A percentile compares a stretch with the other conserved stretches of the same genome.
phyloP scores from a whole-genome alignment of 2,888 invertebrate species.

The Noctua pronuba region DNA sequence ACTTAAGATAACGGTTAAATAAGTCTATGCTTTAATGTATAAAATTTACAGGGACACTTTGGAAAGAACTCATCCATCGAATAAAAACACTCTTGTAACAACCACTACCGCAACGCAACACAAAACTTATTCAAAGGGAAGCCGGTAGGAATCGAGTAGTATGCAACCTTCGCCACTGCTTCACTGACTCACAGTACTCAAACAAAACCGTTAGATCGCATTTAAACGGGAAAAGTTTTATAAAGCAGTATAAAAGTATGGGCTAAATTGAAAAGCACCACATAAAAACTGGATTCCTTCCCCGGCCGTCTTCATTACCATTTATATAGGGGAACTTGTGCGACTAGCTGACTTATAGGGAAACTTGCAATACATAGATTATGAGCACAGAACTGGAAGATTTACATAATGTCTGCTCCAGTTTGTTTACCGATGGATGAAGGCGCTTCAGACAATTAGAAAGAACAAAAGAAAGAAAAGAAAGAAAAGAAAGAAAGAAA shows the following conservation, averaged over 20 bases:
- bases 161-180: too few species aligned
- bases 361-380: conserved; percentile 79
- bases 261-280: conserved; percentile 81
- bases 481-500: too few species aligned
- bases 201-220: conserved; percentile 57
- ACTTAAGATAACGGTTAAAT: too few species aligned
- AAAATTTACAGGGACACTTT: too few species aligned
- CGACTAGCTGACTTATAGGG: conserved; percentile 75
- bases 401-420: conserved; percentile 64
- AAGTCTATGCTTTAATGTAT: too few species aligned
- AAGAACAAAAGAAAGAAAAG: too few species aligned
- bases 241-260: conserved; percentile 71
- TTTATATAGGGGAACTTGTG: conserved; percentile 86
- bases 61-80: too few species aligned
- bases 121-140: too few species aligned
- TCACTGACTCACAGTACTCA: neutral
- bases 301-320: conserved; percentile 79
- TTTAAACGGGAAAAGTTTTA: conserved; percentile 69
- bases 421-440: conserved; percentile 42
- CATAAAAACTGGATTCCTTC: conserved; percentile 69
- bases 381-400: conserved; percentile 65
- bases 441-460: neutral
- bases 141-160: too few species aligned
- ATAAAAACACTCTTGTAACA: too few species aligned
- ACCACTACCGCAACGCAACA: too few species aligned